Percentiles rank a stretch among this genome's conserved stretches.
These are phyloP conservation scores for Erynnis tages DNA, from an alignment of 2,888 invertebrate species.

Conservation along the genomic window DNA sequence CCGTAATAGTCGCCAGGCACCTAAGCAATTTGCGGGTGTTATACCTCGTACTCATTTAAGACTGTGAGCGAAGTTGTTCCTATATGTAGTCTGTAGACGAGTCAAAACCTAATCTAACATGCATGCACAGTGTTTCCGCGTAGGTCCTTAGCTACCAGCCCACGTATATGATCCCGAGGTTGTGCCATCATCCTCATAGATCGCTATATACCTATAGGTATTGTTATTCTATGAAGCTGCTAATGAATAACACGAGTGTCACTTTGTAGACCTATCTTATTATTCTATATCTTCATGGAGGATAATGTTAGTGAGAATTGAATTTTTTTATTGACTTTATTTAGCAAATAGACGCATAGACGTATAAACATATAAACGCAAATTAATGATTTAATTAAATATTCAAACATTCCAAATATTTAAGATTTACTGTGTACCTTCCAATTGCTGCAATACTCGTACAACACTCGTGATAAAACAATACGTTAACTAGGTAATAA, in stretches of 20 bases:
- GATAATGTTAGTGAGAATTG: conserved; percentile 8
- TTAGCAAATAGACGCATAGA: not conserved
- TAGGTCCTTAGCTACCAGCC: conserved; percentile 68
- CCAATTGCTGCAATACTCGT: too few species aligned
- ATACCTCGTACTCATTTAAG: too few species aligned
- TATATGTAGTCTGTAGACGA: too few species aligned
- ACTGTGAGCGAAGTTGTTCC: conserved; percentile 34
- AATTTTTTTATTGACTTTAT: not conserved
- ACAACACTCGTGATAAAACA: too few species aligned
- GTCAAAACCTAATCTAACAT: conserved; percentile 46
- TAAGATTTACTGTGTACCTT: too few species aligned
- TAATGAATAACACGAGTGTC: conserved; percentile 39
- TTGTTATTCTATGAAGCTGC: conserved; percentile 63
- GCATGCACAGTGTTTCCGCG: conserved; percentile 57
- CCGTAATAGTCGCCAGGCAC: too few species aligned
- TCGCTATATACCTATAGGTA: conserved; percentile 43
- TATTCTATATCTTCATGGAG: not conserved
- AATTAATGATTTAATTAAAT: too few species aligned
- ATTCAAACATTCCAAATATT: too few species aligned
- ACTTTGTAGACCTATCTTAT: conserved; percentile 28
- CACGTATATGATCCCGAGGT: conserved; percentile 67
- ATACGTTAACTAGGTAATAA: too few species aligned
- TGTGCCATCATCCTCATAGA: conserved; percentile 49
- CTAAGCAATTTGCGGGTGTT: too few species aligned
- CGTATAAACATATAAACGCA: not conserved